Evolutionary conservation across 2,113 vertebrate genomes (phyloP).

Genomic region (Chionodraco myersi): DNA sequence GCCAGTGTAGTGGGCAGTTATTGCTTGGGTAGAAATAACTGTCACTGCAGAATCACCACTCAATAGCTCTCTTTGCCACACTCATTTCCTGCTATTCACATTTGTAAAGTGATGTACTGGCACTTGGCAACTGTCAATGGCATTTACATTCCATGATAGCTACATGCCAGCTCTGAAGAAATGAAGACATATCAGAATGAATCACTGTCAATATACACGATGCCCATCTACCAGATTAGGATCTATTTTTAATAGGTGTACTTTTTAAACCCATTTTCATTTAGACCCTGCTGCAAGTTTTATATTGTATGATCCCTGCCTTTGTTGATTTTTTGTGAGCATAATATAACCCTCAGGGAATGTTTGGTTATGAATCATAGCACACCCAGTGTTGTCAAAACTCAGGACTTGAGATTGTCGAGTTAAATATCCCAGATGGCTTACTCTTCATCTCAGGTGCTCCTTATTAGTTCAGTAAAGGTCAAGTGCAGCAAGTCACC

Average conservation of each 20-base stretch:
- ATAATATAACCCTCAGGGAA: conserved; percentile 20
- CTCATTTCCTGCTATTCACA: conserved; percentile 62
- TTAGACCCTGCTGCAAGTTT: neutral
- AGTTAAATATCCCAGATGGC: conserved; percentile 20
- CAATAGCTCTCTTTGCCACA: conserved; percentile 52
- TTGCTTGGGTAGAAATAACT: conserved; percentile 59
- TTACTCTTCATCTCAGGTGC: conserved; percentile 36
- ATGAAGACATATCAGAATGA: conserved; percentile 56
- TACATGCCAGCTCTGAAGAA: conserved; percentile 42
- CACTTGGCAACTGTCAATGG: conserved; percentile 58
- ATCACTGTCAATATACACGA: conserved; percentile 1
- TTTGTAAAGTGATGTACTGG: conserved; percentile 50
- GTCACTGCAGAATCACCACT: conserved; percentile 60
- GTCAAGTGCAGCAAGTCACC: conserved; percentile 69
- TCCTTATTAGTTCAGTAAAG: conserved; percentile 56
- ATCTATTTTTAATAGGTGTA: conserved; percentile 19
- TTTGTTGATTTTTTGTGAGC: conserved; percentile 28
- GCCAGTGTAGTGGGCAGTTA: conserved; percentile 62
- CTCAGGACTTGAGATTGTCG: conserved; percentile 23
- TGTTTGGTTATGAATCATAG: conserved; percentile 32
- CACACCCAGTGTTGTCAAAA: conserved; percentile 22
- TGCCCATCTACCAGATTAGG: conserved; percentile 34
- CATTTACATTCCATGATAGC: conserved; percentile 53
- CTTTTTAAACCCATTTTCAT: conserved; percentile 27
- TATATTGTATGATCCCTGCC: conserved; percentile 1